phyloP scores from a whole-genome alignment of 2,888 invertebrate species.

The Philereme transversata region DNA sequence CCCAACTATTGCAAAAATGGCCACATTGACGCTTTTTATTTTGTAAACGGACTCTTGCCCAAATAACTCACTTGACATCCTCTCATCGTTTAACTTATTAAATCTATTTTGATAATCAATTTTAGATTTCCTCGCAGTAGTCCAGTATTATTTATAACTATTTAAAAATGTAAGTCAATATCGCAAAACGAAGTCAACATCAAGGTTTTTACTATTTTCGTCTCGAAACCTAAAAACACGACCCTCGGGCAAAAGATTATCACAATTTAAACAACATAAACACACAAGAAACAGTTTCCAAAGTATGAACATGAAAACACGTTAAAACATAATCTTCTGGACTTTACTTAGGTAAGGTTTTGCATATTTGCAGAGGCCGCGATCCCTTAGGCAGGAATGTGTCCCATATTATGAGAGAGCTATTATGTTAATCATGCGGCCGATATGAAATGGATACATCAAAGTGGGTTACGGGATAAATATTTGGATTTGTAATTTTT shows the following conservation, averaged over 20 bases:
- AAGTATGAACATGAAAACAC: conserved; percentile 14
- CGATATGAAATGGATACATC: conserved; percentile 15
- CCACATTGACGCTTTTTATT: no score
- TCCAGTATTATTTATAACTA: no score
- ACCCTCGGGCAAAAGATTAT: not conserved
- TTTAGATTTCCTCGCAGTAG: no score
- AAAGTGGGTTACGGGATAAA: not conserved
- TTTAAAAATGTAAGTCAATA: no score
- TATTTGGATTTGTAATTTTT: not conserved
- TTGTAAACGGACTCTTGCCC: no score
- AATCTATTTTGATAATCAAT: no score
- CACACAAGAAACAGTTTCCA: conserved; percentile 1
- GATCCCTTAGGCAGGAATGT: conserved; percentile 20
- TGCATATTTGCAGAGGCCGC: conserved; percentile 28
- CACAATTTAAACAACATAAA: conserved; percentile 6
- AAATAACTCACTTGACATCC: no score
- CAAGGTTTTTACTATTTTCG: no score
- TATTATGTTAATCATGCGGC: conserved; percentile 12
- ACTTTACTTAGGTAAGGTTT: conserved; percentile 20
- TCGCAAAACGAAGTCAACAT: no score
- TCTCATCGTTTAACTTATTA: no score
- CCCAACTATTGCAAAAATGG: no score
- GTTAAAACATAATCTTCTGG: conserved; percentile 18
- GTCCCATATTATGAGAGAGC: conserved; percentile 22
- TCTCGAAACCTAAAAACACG: no score